Percentiles rank a stretch among this genome's conserved stretches.
Conservation (phyloP, 2,888 invertebrate species). For the Scaptomyza cyrtandrae region DNA sequence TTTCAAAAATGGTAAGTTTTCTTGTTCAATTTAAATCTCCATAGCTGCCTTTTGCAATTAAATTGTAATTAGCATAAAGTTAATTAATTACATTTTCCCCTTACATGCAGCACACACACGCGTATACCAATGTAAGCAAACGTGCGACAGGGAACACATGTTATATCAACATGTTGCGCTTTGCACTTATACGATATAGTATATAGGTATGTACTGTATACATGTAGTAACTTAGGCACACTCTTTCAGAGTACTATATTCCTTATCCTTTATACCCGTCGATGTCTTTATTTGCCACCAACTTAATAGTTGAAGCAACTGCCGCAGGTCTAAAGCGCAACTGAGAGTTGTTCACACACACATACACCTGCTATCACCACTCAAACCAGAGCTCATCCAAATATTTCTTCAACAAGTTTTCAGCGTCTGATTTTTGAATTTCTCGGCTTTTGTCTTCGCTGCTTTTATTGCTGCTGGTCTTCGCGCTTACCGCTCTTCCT, state of each 20-base stretch:
- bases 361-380: slow-evolving; percentile 3
- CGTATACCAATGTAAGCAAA: slow-evolving; percentile 8
- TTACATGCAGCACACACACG: slow-evolving; percentile 27
- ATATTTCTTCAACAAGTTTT: slow-evolving; percentile 77
- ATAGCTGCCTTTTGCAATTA: slow-evolving; percentile 56
- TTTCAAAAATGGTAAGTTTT: background rate
- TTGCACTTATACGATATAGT: slow-evolving; percentile 18
- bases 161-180: slow-evolving; percentile 74
- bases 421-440: slow-evolving; percentile 74
- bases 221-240: slow-evolving; percentile 19
- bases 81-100: slow-evolving; percentile 71
- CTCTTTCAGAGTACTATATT: background rate
- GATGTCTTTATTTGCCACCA: slow-evolving; percentile 37
- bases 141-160: slow-evolving; percentile 60
- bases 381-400: slow-evolving; percentile 42
- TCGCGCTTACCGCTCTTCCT: slow-evolving; percentile 21
- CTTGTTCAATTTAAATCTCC: slow-evolving; percentile 13
- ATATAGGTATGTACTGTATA: background rate
- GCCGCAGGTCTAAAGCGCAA: slow-evolving; percentile 38
- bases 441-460: slow-evolving; percentile 62
- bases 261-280: background rate
- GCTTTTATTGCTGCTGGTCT: slow-evolving; percentile 16
- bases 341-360: slow-evolving; percentile 46
- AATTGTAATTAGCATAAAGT: slow-evolving; percentile 69
- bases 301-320: slow-evolving; percentile 29